phyloP scores from a whole-genome alignment of 2,113 vertebrate genomes.

The Oryzias celebensis region DNA sequence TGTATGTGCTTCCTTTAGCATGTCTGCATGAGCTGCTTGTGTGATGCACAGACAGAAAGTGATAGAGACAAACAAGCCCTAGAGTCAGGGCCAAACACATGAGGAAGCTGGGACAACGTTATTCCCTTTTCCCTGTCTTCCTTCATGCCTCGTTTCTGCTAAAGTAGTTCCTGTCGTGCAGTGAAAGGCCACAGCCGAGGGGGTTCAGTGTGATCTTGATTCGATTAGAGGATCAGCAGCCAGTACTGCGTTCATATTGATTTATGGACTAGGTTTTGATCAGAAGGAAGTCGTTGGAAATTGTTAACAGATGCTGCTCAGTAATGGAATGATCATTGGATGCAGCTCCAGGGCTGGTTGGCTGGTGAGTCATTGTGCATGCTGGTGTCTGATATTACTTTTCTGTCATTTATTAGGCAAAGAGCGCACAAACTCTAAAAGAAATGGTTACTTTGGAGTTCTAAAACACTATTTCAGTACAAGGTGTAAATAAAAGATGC shows the following conservation, averaged over 20 bases:
- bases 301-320: conserved; percentile 49
- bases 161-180: conserved; percentile 56
- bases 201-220: conserved; percentile 54
- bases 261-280: conserved; percentile 43
- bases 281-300: conserved; percentile 26
- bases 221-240: conserved; percentile 49
- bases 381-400: conserved; percentile 7
- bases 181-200: conserved; percentile 40
- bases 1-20: conserved; percentile 15
- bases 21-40: conserved; percentile 44
- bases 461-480: no score
- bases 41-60: conserved; percentile 38
- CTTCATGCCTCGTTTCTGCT: conserved; percentile 31
- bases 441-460: no score
- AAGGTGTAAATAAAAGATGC: no score
- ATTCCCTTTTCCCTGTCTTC: conserved; percentile 7
- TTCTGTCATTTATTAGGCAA: no score
- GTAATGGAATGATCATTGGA: conserved; percentile 49
- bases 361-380: conserved; percentile 21
- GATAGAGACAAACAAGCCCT: conserved; percentile 38
- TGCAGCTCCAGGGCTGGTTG: conserved; percentile 12
- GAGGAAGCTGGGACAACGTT: conserved; percentile 41
- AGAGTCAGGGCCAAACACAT: conserved; percentile 47
- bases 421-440: no score
- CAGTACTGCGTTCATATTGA: background rate